Conservation (phyloP, 2,888 invertebrate species). For the Tenthredo distinguenda region DNA sequence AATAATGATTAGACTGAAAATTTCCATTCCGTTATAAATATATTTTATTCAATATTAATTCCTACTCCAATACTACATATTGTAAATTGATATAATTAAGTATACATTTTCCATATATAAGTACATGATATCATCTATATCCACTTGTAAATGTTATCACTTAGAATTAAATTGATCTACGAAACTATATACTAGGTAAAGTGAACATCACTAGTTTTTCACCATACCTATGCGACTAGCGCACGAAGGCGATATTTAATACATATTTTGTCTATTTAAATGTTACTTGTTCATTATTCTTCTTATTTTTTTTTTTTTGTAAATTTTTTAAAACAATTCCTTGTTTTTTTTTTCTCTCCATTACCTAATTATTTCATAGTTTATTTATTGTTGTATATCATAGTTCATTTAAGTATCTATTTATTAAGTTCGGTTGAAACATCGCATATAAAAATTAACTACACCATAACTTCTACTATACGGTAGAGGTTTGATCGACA, state of each 20-base stretch:
- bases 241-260: conserved; percentile 54
- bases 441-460: conserved; percentile 49
- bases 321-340: not conserved
- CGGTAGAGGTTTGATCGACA: conserved; percentile 23
- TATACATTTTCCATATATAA: conserved; percentile 44
- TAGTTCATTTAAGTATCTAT: conserved; percentile 42
- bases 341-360: not conserved
- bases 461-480: not conserved
- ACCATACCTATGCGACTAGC: conserved; percentile 50
- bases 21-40: conserved; percentile 67
- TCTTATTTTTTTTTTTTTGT: conserved; percentile 9
- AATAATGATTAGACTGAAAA: not conserved
- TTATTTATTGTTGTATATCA: conserved; percentile 25
- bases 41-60: conserved; percentile 69
- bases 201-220: conserved; percentile 45
- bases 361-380: conserved; percentile 10
- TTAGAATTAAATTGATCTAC: conserved; percentile 31
- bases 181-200: conserved; percentile 45
- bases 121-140: conserved; percentile 38
- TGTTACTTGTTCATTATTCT: conserved; percentile 8
- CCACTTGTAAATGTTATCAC: conserved; percentile 44
- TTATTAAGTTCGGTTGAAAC: conserved; percentile 42
- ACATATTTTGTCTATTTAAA: conserved; percentile 52
- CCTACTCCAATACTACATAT: conserved; percentile 50
- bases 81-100: conserved; percentile 48